A percentile compares a stretch with the other conserved stretches of the same genome.
These are phyloP conservation scores for Noctua pronuba DNA, from an alignment of 2,888 invertebrate species.

Conservation along the genomic window DNA sequence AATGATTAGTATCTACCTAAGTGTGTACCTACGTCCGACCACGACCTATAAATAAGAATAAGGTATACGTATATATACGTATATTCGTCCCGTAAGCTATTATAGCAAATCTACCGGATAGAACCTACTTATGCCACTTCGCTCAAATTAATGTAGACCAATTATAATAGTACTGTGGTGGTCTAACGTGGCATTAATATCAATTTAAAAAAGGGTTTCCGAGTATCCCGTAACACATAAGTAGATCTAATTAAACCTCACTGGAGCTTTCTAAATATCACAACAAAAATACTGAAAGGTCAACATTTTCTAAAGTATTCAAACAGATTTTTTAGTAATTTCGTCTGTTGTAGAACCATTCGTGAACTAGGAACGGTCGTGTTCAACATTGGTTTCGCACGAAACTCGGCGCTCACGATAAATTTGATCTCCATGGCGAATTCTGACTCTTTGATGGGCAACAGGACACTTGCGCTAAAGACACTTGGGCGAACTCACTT, in stretches of 20 bases:
- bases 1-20: slow-evolving; percentile 36
- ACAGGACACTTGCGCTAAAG: not conserved
- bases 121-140: not conserved
- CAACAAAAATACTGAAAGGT: slow-evolving; percentile 46
- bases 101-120: slow-evolving; percentile 10
- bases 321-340: slow-evolving; percentile 61
- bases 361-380: slow-evolving; percentile 70
- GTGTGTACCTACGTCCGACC: slow-evolving; percentile 23
- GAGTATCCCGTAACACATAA: not conserved
- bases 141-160: not conserved
- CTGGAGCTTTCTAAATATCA: not conserved
- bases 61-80: not conserved
- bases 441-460: slow-evolving; percentile 62
- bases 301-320: slow-evolving; percentile 54
- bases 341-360: slow-evolving; percentile 57
- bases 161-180: not conserved
- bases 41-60: slow-evolving; percentile 17
- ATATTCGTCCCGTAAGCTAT: slow-evolving; percentile 46
- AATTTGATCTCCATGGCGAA: slow-evolving; percentile 77
- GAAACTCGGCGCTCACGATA: slow-evolving; percentile 67
- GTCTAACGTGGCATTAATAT: not conserved
- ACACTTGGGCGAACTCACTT: not conserved
- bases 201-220: not conserved
- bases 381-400: slow-evolving; percentile 75
- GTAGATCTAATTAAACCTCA: not conserved